Percentiles rank a stretch among this genome's conserved stretches.
phyloP scores from a whole-genome alignment of 2,888 invertebrate species.

The Venusia cambrica region DNA sequence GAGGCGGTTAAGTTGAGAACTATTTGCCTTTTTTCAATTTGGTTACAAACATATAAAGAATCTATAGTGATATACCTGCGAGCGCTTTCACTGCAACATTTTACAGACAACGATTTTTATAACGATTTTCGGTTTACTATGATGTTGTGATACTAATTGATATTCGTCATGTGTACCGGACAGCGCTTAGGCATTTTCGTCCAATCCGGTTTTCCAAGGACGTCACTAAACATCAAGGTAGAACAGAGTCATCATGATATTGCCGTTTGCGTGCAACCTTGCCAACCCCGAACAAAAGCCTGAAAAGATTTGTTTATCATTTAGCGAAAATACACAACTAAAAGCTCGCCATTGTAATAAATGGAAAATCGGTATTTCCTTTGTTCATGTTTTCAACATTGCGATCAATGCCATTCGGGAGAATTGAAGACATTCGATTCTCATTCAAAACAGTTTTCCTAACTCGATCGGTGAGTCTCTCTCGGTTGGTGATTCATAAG shows the following conservation, averaged over 20 bases:
- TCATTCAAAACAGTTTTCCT: conserved; percentile 24
- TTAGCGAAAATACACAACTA: conserved; percentile 4
- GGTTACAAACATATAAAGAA: too few species aligned
- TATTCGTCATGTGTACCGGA: too few species aligned
- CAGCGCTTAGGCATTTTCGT: too few species aligned
- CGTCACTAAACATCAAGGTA: not conserved
- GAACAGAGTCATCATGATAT: conserved; percentile 1
- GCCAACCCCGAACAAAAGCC: conserved; percentile 6
- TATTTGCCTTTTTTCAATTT: too few species aligned
- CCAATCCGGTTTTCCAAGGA: too few species aligned
- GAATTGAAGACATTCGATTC: conserved; percentile 23
- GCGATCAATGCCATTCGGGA: conserved; percentile 11
- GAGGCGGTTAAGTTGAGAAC: too few species aligned
- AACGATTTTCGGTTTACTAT: too few species aligned
- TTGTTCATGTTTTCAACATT: conserved; percentile 12
- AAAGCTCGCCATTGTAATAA: conserved; percentile 4
- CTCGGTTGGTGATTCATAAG: conserved; percentile 27
- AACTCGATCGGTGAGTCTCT: conserved; percentile 28
- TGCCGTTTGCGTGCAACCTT: conserved; percentile 6
- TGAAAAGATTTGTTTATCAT: conserved; percentile 4
- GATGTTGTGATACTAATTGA: too few species aligned
- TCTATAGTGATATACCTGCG: too few species aligned
- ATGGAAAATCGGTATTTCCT: conserved; percentile 14
- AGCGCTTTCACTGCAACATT: too few species aligned
- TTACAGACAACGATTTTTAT: too few species aligned